Base-by-base conservation (phyloP, 2,113 vertebrate genomes). In the Verasper variegatus region DNA sequence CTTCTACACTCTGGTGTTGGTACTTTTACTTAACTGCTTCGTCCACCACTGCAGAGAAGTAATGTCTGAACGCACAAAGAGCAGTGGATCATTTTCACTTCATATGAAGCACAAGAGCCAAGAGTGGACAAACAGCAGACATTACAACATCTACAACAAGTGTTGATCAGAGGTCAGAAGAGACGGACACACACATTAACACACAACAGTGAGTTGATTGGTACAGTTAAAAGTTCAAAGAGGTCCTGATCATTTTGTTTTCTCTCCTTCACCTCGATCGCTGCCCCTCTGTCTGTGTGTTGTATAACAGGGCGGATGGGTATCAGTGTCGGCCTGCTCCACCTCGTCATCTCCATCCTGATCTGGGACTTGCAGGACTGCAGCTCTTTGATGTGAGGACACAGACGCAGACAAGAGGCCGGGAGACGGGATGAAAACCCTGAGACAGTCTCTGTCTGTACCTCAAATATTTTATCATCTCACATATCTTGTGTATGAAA, bases 221-320 rank as follows among this genome's bases (percentile, higher is more conserved):
- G 63, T 40, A n/a, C 55, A 72, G 78, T 73, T 49, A 14, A 69
- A 62, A 51, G 78, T 81, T 83, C 78, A 84, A 81, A 87, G 71
- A 26, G 42, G 26, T 47, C 18, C 65, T 74, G 58, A 60, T 78
- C 57, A 55, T 11, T 80, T 63, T 58, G 55, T 82, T 66, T 74
- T 81, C 71, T 70, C 59, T 20, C 35, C 12, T n/a, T 31, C 62
- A 15, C 56, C 69, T 55, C 47, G 5, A 17, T 20, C 23, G 35
- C 37, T 71, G 23, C 54, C 47, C 24, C 23, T 72, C 51, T 21
- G 57, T 74, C 71, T 52, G 17, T 40, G 15, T 61, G 27, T 24
- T 66, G 62, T 35, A 45, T 67, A 56, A 27, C 4, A n/a, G 51
- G 45, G 23, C 45, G 73, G 63, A 59, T 35, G 45, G n/a, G 45